These are phyloP conservation scores for Acanthosoma haemorrhoidale DNA, from an alignment of 2,888 invertebrate genomes.

Conservation along the genomic window DNA sequence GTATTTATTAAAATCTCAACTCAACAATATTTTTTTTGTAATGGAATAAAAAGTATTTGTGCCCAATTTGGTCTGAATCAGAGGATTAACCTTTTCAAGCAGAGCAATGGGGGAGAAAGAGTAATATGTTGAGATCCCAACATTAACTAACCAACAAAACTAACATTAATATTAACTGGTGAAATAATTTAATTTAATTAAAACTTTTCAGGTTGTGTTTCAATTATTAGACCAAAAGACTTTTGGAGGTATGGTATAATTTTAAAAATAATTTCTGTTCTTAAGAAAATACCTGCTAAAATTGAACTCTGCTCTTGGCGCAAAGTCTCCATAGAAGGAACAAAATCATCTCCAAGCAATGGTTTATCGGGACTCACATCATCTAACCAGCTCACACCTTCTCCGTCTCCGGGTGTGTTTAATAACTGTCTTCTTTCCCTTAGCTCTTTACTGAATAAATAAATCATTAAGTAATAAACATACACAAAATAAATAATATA, in stretches of 20 bases:
- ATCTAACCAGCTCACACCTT: conserved; percentile 17
- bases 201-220: not conserved
- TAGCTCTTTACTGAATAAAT: not conserved
- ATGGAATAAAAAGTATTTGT: too few relatives aligned
- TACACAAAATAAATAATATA: too few relatives aligned
- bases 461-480: not conserved
- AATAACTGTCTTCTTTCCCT: not conserved
- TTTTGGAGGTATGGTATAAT: not conserved
- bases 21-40: too few relatives aligned
- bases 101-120: too few relatives aligned
- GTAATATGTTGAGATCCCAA: too few relatives aligned
- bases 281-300: not conserved
- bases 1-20: too few relatives aligned
- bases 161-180: not conserved
- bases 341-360: conserved; percentile 11
- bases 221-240: not conserved
- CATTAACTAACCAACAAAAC: not conserved
- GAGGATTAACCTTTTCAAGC: too few relatives aligned
- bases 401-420: not conserved
- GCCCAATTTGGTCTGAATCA: too few relatives aligned
- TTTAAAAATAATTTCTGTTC: not conserved
- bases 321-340: conserved; percentile 21
- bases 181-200: too few relatives aligned
- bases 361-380: conserved; percentile 10
- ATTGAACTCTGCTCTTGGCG: conserved; percentile 3